Base-by-base conservation (phyloP, 2,113 vertebrate species). In the Meleagris gallopavo region DNA sequence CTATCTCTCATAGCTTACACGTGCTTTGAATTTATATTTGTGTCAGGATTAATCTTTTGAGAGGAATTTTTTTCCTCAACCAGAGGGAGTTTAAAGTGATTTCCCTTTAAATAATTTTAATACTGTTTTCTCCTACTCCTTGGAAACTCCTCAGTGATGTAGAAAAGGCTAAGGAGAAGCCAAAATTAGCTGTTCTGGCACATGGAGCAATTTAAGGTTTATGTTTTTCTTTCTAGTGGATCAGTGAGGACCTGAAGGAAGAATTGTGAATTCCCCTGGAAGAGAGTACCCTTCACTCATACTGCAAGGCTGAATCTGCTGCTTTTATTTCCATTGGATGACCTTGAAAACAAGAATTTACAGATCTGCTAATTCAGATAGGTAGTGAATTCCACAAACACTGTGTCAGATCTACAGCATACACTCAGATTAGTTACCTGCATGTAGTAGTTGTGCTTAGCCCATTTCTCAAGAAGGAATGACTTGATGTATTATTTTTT, bases 351-450 rank as follows among this genome's bases (percentile, higher is more conserved):
- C 19, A 43, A 0, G 2, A 14, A 13, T 86, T 72, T 27, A 6
- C 22, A 36, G 62, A 46, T 5, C 32, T 65, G 45, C 3, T 58
- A 15, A 20, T 22, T 82, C 11, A 38, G 25, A 10, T 46, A 55
- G 43, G 18, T 6, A 69, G 34, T 1, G 2, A 41, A 8, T 19
- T 29, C 11, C 71, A 34, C 38, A 72, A 43, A 30, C 34, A 9
- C 13, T 3, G 1, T 21, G 43, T 64, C 82, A 71, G 66, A 21
- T 7, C 30, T 14, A 0, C 0, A 2, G 72, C 1, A 0, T 8
- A 2, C 5, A 2, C 52, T 57, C 1, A 69, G 41, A 16, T 43
- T 43, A 43, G 2, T 14, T 48, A 60, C 25, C 4, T 40, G 5
- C 5, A 1, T 36, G 11, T 65, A 27, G 17, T 40, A 65, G 20